Base-by-base conservation (phyloP, 2,113 vertebrate species). In the Gadus chalcogrammus region DNA sequence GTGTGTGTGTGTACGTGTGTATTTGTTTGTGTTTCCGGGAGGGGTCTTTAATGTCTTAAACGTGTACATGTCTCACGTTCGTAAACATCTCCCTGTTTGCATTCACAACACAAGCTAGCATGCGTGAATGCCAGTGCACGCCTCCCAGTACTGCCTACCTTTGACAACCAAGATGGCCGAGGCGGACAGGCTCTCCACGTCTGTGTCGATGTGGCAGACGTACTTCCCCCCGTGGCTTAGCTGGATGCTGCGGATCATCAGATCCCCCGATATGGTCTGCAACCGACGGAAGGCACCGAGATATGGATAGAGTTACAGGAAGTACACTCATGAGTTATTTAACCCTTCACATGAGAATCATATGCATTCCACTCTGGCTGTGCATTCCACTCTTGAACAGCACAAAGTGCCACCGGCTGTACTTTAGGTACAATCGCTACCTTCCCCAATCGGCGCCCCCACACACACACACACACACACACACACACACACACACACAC, bases 181-280 rank as follows among this genome's bases (percentile, higher is more conserved):
- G 1, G 94, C 92, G 2, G 96, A 96, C 71, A 96, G 90, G 0
- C 93, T 97, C 79, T 98, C 96, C 72, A 97, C 96, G 0, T 92
- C 94, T 0, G 95, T 97, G 82, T 94, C 94, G 59, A 96, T 93
- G 82, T 93, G 89, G 15, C 97, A 98, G 20, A 97, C 93, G 0
- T 98, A 98, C 69, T 94, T 95, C 17, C 97, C 97, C 20, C 91
- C 94, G 2, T 98, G 95, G 60, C 92, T 94, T 77, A 98, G 88
- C 87, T 97, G 97, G 79, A 96, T 95, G 90, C 97, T 97, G 69
- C 97, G 93, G 81, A 98, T 95, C 96, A 98, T 95, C 64, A 98
- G 79, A 85, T 98, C 97, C 0, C 97, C 97, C 0, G 95, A 94
- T 0, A 94, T 90, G 61, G 86, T 94, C 96, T 98, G 79, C 18